phyloP scores from a whole-genome alignment of 1,140 invertebrate species.

The Rhopalosiphum maidis region DNA sequence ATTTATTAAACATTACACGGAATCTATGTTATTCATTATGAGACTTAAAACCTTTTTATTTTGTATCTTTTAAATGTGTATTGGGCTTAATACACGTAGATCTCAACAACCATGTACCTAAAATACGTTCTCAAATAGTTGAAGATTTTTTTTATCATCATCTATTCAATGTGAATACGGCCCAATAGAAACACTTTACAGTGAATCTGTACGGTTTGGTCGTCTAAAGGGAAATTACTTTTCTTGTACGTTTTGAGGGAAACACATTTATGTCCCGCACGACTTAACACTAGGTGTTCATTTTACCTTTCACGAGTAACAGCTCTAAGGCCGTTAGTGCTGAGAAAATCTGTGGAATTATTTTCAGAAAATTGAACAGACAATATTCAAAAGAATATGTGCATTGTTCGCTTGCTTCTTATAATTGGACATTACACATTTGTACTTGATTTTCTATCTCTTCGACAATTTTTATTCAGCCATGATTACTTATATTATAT shows the following conservation, averaged over 20 bases:
- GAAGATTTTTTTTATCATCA: not conserved
- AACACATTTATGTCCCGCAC: not conserved
- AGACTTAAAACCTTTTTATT: not conserved
- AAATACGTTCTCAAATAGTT: not conserved
- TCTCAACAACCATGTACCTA: not conserved
- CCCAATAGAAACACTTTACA: constrained; percentile 8
- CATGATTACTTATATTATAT: not conserved
- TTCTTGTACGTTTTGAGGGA: constrained; percentile 35
- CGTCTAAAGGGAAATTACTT: constrained; percentile 27
- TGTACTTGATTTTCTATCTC: not conserved
- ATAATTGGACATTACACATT: not conserved
- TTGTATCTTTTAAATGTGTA: not conserved
- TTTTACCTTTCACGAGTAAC: constrained; percentile 25
- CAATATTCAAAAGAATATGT: constrained; percentile 30
- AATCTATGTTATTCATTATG: not conserved
- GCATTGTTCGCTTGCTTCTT: not conserved
- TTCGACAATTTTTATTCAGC: not conserved
- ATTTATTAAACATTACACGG: not conserved
- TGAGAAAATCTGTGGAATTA: not conserved
- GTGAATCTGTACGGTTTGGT: not conserved
- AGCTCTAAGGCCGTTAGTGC: not conserved
- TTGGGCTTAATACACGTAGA: not conserved
- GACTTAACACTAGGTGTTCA: constrained; percentile 13
- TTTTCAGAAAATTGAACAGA: constrained; percentile 32
- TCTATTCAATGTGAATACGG: not conserved